Base-by-base conservation (phyloP, 2,888 invertebrate genomes). In the Sphaerophoria taeniata region DNA sequence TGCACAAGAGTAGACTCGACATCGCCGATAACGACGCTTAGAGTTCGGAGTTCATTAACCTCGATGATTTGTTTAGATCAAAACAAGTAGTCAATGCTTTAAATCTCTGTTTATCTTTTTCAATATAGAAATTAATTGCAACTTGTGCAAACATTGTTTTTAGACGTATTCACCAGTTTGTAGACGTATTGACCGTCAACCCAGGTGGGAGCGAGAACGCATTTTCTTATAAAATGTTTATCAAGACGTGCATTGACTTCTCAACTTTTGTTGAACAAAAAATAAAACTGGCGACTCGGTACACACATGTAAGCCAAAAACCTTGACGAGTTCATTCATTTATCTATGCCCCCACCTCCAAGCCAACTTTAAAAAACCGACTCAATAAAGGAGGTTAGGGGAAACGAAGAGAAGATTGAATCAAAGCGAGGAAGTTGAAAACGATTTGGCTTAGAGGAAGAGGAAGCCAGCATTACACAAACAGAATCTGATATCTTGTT, bases 171-270 rank as follows among this genome's bases (percentile, higher is more conserved):
- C 24, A 24, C 1, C 24, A 24, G 24, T 24, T n/a, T n/a, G n/a
- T n/a, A n/a, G n/a, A n/a, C n/a, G n/a, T n/a, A n/a, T n/a, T 24
- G 24, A 24, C 1, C 24, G 24, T 24, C 24, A 24, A 24, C 24
- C 24, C 2, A 24, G 24, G 24, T 24, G 24, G 24, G 24, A 24
- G 24, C 24, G 24, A 24, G 24, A 24, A 24, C 1, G 24, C 24
- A 24, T 24, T 24, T 24, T 2, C 2, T 24, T 24, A 24, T 24
- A 2, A 24, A 24, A 24, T 76, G 65, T 60, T 51, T 69, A 53
- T 73, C 56, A 53, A 33, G 56, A 83, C 82, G 82, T 78, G 82
- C 82, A 70, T 77, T 77, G 70, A 77, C 77, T 82, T 45, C 53
- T 4, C 31, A 24, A 3, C 3, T 16, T 24, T 70, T 71, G 9